A percentile compares a stretch with the other conserved stretches of the same genome.
Conservation (phyloP, 2,888 invertebrate genomes). For the Ennomos quercinarius region DNA sequence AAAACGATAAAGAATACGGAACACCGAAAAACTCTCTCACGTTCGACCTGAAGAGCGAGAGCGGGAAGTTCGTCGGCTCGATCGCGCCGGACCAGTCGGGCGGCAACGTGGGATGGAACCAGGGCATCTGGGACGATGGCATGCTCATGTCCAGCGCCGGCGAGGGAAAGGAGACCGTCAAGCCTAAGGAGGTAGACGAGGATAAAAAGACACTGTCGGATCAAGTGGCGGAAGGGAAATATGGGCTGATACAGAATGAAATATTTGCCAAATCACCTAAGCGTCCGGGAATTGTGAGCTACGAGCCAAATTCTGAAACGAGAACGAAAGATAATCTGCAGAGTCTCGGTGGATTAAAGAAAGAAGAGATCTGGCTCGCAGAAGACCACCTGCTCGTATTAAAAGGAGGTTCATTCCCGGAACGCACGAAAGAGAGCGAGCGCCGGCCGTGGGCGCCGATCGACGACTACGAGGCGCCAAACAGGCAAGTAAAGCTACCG, state of each 20-base stretch:
- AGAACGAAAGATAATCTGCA: constrained; percentile 90
- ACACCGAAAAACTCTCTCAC: constrained; percentile 72
- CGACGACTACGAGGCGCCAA: constrained; percentile 93
- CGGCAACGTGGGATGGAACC: constrained; percentile 82
- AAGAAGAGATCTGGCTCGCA: constrained; percentile 95
- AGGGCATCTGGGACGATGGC: constrained; percentile 87
- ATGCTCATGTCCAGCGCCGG: constrained; percentile 89
- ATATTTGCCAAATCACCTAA: constrained; percentile 89
- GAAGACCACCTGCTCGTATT: constrained; percentile 94
- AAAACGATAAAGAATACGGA: constrained; percentile 74
- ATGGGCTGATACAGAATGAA: constrained; percentile 94
- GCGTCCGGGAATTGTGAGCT: constrained; percentile 93
- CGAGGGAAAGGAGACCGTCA: constrained; percentile 85
- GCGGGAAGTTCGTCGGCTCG: constrained; percentile 72
- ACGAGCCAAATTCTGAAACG: constrained; percentile 92
- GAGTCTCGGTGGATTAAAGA: constrained; percentile 92
- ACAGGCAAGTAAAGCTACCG: constrained; percentile 94
- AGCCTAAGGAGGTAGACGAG: constrained; percentile 86
- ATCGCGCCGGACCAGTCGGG: constrained; percentile 78
- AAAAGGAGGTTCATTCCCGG: constrained; percentile 91
- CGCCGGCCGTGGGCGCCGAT: constrained; percentile 90
- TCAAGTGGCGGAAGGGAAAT: constrained; percentile 96
- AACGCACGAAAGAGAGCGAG: constrained; percentile 75
- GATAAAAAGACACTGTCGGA: constrained; percentile 94
- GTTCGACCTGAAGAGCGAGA: constrained; percentile 68